phyloP scores from a whole-genome alignment of 30 jellyfish, hydroid and myxozoan species.

The Aurelia sp. region DNA sequence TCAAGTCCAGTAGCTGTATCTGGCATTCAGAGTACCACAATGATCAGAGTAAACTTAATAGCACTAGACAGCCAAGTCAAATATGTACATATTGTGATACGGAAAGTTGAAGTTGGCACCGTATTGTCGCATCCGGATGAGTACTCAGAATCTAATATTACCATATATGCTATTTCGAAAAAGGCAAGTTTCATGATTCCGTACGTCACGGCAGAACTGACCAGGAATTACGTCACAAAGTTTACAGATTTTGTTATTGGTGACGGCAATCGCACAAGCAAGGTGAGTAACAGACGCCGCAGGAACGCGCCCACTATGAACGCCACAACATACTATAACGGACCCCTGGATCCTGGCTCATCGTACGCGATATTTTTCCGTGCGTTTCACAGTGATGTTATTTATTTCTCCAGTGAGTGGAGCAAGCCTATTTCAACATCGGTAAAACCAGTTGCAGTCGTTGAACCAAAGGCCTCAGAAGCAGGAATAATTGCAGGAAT shows the following conservation, averaged over 20 bases:
- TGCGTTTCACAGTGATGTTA: slow-evolving; percentile 45
- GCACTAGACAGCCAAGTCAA: slow-evolving; percentile 8
- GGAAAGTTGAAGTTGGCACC: slow-evolving; percentile 1
- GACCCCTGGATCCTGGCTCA: slow-evolving; percentile 69
- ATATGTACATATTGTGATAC: slow-evolving; percentile 50
- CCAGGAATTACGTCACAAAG: background rate
- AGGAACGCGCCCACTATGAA: background rate
- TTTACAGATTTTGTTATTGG: slow-evolving; percentile 29
- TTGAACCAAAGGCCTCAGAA: background rate
- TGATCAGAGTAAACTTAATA: slow-evolving; percentile 17
- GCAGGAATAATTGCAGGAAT: slow-evolving; percentile 37
- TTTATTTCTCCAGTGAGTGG: slow-evolving; percentile 67
- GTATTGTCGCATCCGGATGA: slow-evolving; percentile 18
- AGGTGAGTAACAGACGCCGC: slow-evolving; percentile 9
- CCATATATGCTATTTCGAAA: slow-evolving; percentile 28
- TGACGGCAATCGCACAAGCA: slow-evolving; percentile 49
- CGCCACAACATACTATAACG: slow-evolving; percentile 42
- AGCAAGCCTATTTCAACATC: slow-evolving; percentile 40
- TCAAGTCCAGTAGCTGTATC: slow-evolving; percentile 10
- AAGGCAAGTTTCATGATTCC: background rate
- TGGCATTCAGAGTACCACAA: slow-evolving; percentile 20
- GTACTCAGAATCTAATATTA: slow-evolving; percentile 36
- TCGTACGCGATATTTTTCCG: slow-evolving; percentile 53
- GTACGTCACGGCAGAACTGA: slow-evolving; percentile 68
- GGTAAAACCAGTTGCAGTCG: background rate